Conservation (phyloP, 2,113 vertebrate genomes). For the Syrrhaptes paradoxus region DNA sequence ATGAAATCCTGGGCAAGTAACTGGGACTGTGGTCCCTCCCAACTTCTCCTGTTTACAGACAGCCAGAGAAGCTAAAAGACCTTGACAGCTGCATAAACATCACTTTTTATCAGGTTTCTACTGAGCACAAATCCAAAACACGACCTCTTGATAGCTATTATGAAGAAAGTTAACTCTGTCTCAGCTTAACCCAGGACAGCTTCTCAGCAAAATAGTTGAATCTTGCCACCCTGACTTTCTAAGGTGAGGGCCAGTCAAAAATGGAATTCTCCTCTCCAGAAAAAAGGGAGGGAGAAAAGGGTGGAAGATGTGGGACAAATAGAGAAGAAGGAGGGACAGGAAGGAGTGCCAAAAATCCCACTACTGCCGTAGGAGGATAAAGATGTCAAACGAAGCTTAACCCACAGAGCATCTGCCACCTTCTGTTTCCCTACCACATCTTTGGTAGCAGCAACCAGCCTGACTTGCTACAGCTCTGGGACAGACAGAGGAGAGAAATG, state of each 20-base stretch:
- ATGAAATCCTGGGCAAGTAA: too few relatives aligned
- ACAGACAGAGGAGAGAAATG: background rate
- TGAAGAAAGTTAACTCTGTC: too few relatives aligned
- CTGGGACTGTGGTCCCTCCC: too few relatives aligned
- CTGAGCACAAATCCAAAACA: too few relatives aligned
- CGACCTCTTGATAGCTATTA: too few relatives aligned
- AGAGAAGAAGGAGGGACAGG: background rate
- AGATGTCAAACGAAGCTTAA: background rate
- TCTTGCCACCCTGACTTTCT: background rate
- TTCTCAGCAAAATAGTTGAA: background rate
- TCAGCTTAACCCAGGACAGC: too few relatives aligned
- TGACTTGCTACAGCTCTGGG: background rate
- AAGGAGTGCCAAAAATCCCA: background rate
- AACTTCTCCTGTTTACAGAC: too few relatives aligned
- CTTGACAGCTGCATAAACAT: too few relatives aligned
- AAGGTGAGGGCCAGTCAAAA: background rate
- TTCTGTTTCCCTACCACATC: background rate
- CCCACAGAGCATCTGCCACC: background rate
- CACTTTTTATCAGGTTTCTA: too few relatives aligned
- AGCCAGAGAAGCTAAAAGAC: too few relatives aligned
- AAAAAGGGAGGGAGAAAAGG: background rate
- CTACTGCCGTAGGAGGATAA: background rate
- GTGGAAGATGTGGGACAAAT: background rate
- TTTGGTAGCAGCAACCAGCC: background rate
- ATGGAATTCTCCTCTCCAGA: background rate